Evolutionary conservation across 2,113 vertebrate species (phyloP).

Genomic region (Cranoglanis bouderius): DNA sequence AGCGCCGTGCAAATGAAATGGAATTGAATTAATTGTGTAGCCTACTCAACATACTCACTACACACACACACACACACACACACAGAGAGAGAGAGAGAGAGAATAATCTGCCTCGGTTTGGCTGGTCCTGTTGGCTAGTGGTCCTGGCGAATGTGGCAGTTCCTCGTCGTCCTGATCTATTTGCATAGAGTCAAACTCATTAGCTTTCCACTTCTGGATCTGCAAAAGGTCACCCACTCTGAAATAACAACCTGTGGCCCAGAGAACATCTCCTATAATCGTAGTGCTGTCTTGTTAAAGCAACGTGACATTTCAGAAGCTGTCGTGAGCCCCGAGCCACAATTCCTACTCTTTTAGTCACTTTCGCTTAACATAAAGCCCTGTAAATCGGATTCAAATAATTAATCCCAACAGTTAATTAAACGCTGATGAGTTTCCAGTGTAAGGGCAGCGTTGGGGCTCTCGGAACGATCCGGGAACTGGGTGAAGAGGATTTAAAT

Average conservation of each 20-base stretch:
- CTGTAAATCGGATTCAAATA: background rate
- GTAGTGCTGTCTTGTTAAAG: slow-evolving; percentile 28
- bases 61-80: background rate
- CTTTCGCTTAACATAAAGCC: background rate
- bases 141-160: background rate
- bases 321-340: background rate
- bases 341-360: background rate
- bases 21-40: background rate
- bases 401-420: background rate
- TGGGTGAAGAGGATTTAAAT: background rate
- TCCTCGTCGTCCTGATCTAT: background rate
- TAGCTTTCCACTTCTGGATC: slow-evolving; percentile 31
- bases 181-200: slow-evolving; percentile 52
- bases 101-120: background rate
- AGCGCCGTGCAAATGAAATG: background rate
- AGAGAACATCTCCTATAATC: slow-evolving; percentile 18
- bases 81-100: background rate
- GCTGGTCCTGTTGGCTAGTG: background rate
- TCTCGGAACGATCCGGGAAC: background rate
- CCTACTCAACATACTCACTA: background rate
- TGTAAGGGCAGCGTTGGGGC: background rate
- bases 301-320: slow-evolving; percentile 40
- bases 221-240: slow-evolving; percentile 45
- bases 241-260: slow-evolving; percentile 40
- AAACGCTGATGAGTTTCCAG: background rate